phyloP scores from a whole-genome alignment of 2,888 invertebrate genomes.

The Conomelus anceps region DNA sequence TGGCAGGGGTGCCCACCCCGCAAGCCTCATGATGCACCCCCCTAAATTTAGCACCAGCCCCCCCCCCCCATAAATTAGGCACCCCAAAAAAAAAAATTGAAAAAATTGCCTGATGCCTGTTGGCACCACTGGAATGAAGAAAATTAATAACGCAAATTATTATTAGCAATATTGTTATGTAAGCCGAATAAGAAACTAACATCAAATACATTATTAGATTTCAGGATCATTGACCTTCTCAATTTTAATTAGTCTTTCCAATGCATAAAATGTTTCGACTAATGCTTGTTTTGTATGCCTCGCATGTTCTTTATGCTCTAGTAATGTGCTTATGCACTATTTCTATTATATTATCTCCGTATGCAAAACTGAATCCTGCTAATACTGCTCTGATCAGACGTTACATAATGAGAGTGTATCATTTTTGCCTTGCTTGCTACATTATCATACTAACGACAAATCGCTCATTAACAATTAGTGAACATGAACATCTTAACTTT shows the following conservation, averaged over 20 bases:
- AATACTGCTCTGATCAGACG: background rate
- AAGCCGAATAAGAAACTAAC: background rate
- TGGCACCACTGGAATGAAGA: background rate
- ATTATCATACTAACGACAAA: background rate
- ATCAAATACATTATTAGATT: background rate
- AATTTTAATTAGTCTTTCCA: background rate
- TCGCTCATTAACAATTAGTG: background rate
- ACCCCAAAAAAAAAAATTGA: too few species aligned
- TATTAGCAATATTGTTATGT: background rate
- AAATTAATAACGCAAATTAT: background rate
- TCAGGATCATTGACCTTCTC: background rate
- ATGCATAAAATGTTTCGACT: background rate
- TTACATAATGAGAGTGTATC: background rate
- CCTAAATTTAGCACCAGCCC: too few species aligned
- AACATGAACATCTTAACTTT: too few species aligned
- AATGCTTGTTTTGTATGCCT: background rate
- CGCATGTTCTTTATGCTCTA: background rate
- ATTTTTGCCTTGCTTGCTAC: background rate
- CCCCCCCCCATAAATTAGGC: too few species aligned
- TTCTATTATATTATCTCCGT: background rate
- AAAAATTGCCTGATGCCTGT: background rate
- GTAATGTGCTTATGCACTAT: background rate
- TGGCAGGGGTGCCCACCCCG: too few species aligned
- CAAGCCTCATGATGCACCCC: too few species aligned
- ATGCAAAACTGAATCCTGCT: background rate